Percentiles rank a stretch among this genome's conserved stretches.
Evolutionary conservation across 2,113 vertebrate species (phyloP).

Genomic region (Aythya baeri): DNA sequence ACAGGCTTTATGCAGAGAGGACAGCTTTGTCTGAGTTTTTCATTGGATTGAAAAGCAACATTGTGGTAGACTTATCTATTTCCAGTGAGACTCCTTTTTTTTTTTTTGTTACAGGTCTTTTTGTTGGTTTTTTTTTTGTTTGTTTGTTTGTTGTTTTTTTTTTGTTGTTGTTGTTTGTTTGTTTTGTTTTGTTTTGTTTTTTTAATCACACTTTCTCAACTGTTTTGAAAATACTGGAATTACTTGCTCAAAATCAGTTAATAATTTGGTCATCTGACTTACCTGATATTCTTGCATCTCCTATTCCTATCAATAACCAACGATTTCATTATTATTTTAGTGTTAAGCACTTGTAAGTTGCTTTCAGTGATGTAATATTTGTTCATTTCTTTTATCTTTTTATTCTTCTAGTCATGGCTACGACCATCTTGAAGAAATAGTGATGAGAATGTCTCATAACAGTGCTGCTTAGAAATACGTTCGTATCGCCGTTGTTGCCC

Average conservation of each 20-base stretch:
- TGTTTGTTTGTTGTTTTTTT: neutral
- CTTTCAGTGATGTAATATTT: neutral
- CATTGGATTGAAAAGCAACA: neutral
- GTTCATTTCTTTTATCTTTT: neutral
- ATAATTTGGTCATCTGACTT: neutral
- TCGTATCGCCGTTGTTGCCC: neutral
- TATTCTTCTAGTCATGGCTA: constrained; percentile 78
- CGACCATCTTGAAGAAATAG: constrained; percentile 65
- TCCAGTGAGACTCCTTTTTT: neutral
- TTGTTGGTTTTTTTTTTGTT: neutral
- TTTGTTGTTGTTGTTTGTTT: neutral
- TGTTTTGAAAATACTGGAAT: neutral
- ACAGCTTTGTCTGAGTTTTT: neutral
- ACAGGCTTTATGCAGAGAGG: neutral
- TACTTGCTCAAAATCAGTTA: neutral
- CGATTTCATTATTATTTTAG: neutral
- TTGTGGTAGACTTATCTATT: neutral
- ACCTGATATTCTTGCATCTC: neutral
- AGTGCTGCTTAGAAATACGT: constrained; percentile 33
- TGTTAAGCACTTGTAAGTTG: neutral
- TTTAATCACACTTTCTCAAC: neutral
- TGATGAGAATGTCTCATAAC: neutral
- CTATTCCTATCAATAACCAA: neutral
- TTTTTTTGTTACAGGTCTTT: neutral
- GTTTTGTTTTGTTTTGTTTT: neutral